phyloP scores from a whole-genome alignment of 2,888 invertebrate genomes.

The Polydrusus tereticollis region DNA sequence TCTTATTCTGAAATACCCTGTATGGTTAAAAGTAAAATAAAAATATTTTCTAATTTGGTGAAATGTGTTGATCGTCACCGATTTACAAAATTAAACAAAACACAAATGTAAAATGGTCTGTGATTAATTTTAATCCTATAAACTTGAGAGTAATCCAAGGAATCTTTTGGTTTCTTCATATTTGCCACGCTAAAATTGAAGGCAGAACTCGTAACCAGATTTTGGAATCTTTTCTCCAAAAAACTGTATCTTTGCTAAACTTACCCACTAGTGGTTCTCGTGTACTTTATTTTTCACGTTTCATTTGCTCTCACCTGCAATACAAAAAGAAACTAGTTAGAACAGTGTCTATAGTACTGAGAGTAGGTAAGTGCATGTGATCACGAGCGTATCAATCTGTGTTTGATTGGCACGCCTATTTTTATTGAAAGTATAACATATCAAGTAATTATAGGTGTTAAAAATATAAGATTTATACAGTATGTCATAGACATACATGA shows the following conservation, averaged over 20 bases:
- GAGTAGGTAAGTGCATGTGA: constrained; percentile 1
- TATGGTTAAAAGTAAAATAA: no score
- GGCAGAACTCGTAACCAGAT: no score
- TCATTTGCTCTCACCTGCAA: constrained; percentile 2
- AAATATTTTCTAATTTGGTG: no score
- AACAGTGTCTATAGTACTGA: background rate
- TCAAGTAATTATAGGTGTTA: background rate
- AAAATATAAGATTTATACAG: background rate
- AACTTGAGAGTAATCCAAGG: no score
- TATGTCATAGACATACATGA: background rate
- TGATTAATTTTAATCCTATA: no score
- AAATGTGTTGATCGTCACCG: no score
- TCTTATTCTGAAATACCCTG: no score
- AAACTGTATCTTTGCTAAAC: background rate
- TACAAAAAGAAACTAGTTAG: constrained; percentile 5
- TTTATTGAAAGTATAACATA: constrained; percentile 18
- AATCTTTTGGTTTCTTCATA: no score
- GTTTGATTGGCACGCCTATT: constrained; percentile 11
- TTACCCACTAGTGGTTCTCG: background rate
- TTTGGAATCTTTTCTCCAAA: no score
- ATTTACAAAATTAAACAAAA: background rate
- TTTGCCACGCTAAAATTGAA: no score
- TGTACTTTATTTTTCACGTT: background rate
- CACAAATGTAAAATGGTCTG: no score
- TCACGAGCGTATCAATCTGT: constrained; percentile 4